Base-by-base conservation (phyloP, 2,888 invertebrate species). In the Agrilus mali region DNA sequence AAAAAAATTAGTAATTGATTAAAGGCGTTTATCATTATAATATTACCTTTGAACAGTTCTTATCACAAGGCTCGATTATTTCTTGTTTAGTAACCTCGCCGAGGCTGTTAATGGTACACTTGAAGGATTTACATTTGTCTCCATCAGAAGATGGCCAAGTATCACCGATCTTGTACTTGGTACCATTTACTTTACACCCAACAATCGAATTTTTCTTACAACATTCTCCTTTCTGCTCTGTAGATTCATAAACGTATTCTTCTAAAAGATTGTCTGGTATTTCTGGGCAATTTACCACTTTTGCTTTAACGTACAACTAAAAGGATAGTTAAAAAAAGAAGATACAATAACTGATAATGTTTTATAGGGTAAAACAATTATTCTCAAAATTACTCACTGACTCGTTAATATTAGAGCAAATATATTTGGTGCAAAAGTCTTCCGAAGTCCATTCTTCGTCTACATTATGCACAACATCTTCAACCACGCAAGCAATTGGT, bases 401-500 rank as follows among this genome's bases (percentile, higher is more conserved):
- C 46, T 72, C 76, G 44, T 76, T 68, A 12, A 65, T 51, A n/a
- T 69, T 61, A 5, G 70, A 56, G 54, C 83, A 84, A 4, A 69
- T 67, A 54, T 72, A 80, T 51, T 70, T 73, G 7, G 72, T 73
- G 57, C 83, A 83, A 58, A 67, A 68, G 64, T 82, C 82, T 0
- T 58, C 40, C 0, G 80, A 79, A 0, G 61, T 61, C 82, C 82
- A 83, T 45, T 66, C 60, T 27, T 72, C 68, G 0, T 74, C 78
- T 31, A 75, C 61, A 33, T 64, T 54, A 35, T 68, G 66, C 14
- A 72, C 55, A 10, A 53, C 45, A 1, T 72, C 75, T 38, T 71
- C 70, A 33, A 73, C 65, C 2, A 78, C 68, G 66, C 65, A 60
- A 4, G 75, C 75, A 5, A 73, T 68, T 2, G 77, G 74, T 47